Percentiles rank a stretch among this genome's conserved stretches.
These are phyloP conservation scores for Agriopis leucophaearia DNA, from an alignment of 2,888 invertebrate genomes.

Conservation along the genomic window DNA sequence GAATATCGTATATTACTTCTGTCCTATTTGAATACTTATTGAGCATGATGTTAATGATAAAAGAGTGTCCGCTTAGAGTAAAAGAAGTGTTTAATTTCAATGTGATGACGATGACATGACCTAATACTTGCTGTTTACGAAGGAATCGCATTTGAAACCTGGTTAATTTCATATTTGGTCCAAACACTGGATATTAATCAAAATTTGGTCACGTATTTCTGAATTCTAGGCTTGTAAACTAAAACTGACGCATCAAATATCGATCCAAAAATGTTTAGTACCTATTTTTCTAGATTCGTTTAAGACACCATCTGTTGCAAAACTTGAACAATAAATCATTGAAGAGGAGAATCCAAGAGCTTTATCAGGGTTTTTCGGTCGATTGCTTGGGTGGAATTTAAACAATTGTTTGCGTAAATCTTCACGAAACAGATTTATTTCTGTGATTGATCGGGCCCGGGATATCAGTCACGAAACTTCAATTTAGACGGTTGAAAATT, in stretches of 20 bases:
- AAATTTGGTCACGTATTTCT: slow-evolving; percentile 12
- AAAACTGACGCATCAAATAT: neutral
- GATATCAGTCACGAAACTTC: slow-evolving; percentile 31
- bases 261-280: neutral
- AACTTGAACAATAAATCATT: slow-evolving; percentile 25
- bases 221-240: neutral
- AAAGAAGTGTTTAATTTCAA: too few species aligned
- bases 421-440: slow-evolving; percentile 38
- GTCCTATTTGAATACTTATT: too few species aligned
- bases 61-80: too few species aligned
- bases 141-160: neutral
- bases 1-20: too few species aligned
- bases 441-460: slow-evolving; percentile 36
- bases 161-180: slow-evolving; percentile 7
- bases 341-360: slow-evolving; percentile 18
- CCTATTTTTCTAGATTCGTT: neutral
- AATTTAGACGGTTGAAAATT: slow-evolving; percentile 6
- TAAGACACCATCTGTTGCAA: slow-evolving; percentile 12
- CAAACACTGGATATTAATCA: slow-evolving; percentile 4
- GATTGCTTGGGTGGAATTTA: slow-evolving; percentile 32
- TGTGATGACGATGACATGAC: too few species aligned
- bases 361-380: slow-evolving; percentile 23
- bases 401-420: slow-evolving; percentile 40
- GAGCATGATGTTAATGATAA: too few species aligned
- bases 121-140: neutral